Evolutionary conservation across 2,888 invertebrate genomes (phyloP), one percentile per base, ranked within the genome.

Genomic region (Cantharis rufa): DNA sequence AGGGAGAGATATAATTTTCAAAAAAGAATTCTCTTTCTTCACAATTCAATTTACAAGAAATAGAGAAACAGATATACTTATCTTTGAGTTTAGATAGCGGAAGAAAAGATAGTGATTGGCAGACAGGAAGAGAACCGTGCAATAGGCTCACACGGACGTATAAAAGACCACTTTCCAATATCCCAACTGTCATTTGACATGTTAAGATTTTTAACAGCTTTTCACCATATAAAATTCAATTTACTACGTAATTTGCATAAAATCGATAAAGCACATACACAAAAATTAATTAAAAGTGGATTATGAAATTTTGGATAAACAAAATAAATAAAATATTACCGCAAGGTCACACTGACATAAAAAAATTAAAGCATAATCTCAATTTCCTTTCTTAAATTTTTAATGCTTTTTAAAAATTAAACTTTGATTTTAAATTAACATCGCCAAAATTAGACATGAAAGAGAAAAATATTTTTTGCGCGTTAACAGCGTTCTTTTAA

Each of bases 161-260:
- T 75, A 78, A 80, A 75, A 77, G 68, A 74, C 79, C 77, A 74
- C 24, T 71, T 78, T 79, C 78, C 77, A 80, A 80, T 80, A 80
- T 80, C 80, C 80, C 78, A 75, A 74, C 80, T 80, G 78, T 80
- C 80, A 80, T 77, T 74, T 69, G 62, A 48, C 63, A 83, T 24
- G 64, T 66, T 66, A 21, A 66, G 64, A 66, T 66, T 66, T 66
- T 66, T 66, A 66, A 24, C 64, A 66, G 64, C 64, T 66, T 66
- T 66, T 66, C 64, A 21, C 11, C 21, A 66, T 66, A 66, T 66
- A 66, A 66, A 66, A 66, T 66, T 66, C 64, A 66, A 66, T 66
- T 66, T 66, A 66, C 7, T 24, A 18, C 64, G 24, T 66, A 66
- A 66, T 66, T 66, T 21, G 64, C 64, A 21, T 66, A 66, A 21